Conservation (phyloP, 1,140 invertebrate species). For the Mizuhopecten yessoensis region DNA sequence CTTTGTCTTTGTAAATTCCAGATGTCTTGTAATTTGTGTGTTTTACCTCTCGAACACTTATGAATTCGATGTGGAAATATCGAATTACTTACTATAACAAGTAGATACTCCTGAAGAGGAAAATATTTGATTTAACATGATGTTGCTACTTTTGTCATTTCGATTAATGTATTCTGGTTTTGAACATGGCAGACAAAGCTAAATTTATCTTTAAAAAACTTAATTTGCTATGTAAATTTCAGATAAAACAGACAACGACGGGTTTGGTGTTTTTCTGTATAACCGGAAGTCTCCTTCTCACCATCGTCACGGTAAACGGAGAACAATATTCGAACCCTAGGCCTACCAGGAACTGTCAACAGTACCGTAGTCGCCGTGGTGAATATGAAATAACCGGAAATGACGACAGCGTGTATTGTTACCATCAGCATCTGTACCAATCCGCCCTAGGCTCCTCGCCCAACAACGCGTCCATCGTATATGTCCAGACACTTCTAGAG, state of each 20-base stretch:
- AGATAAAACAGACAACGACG: neutral
- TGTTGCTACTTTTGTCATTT: too few species aligned
- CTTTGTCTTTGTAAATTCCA: too few species aligned
- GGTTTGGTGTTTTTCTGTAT: neutral
- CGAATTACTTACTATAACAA: too few species aligned
- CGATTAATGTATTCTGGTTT: too few species aligned
- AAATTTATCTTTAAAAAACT: neutral
- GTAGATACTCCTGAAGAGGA: too few species aligned
- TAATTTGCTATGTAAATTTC: neutral
- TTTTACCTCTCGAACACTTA: too few species aligned
- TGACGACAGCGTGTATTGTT: slow-evolving; percentile 9
- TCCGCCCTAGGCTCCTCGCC: neutral
- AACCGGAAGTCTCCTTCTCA: neutral
- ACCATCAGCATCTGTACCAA: neutral
- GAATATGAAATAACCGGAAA: neutral
- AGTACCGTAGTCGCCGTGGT: neutral
- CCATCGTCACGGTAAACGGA: neutral
- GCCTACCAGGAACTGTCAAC: neutral
- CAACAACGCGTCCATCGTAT: neutral
- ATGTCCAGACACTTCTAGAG: neutral
- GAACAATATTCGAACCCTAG: neutral
- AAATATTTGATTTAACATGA: too few species aligned
- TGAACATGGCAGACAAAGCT: too few species aligned
- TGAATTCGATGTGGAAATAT: too few species aligned
- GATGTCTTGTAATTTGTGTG: too few species aligned